Evolutionary conservation across 2,113 vertebrate genomes (phyloP).

Genomic region (Serinus canaria): DNA sequence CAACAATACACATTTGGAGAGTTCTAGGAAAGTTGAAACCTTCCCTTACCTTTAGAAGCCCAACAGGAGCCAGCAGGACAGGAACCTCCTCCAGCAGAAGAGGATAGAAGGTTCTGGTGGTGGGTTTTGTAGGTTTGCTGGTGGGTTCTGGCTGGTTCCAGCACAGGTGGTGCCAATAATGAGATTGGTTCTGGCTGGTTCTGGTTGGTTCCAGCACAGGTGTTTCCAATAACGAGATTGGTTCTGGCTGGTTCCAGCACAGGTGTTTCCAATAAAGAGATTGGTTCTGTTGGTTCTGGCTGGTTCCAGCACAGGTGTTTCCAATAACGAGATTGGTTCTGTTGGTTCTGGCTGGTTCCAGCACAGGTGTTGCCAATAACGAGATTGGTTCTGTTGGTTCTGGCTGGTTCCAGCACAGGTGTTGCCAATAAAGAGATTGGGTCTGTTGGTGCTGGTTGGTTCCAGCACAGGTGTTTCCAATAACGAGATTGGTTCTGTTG

Average conservation of each 20-base stretch:
- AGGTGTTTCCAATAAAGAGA: not conserved
- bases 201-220: not conserved
- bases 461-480: not conserved
- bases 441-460: not conserved
- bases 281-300: not conserved
- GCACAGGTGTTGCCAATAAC: accelerated
- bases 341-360: not conserved
- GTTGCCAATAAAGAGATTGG: not conserved
- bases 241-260: not conserved
- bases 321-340: accelerated
- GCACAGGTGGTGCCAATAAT: accelerated
- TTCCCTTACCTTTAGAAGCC: not conserved
- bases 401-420: not conserved
- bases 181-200: not conserved
- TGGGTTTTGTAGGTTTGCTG: accelerated
- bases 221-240: too few relatives aligned
- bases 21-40: accelerated
- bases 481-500: not conserved
- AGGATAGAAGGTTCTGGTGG: accelerated
- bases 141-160: not conserved
- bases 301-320: not conserved
- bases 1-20: accelerated
- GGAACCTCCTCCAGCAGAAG: accelerated
- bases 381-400: not conserved
- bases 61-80: accelerated